These are phyloP conservation scores for Seriola rivoliana DNA, from an alignment of 2,113 vertebrate species.

Conservation along the genomic window DNA sequence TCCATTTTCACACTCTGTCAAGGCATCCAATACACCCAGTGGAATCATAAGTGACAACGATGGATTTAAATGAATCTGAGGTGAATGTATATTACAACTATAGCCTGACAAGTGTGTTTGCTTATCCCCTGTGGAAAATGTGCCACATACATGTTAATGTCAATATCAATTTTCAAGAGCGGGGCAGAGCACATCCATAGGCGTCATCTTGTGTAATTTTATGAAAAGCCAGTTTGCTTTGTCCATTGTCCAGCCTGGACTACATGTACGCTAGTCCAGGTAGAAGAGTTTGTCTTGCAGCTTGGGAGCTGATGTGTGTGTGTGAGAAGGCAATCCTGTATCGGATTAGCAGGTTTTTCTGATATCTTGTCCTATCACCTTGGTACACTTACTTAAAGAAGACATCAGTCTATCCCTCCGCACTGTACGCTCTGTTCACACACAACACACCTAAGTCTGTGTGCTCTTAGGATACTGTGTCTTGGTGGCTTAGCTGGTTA, in stretches of 20 bases:
- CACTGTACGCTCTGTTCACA: constrained; percentile 46
- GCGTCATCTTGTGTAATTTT: constrained; percentile 27
- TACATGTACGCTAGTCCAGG: constrained; percentile 25
- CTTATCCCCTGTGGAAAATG: constrained; percentile 58
- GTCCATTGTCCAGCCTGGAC: constrained; percentile 26
- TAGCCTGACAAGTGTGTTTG: constrained; percentile 62
- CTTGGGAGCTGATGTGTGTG: constrained; percentile 56
- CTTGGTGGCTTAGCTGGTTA: constrained; percentile 73
- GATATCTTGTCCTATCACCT: constrained; percentile 68
- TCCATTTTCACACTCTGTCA: constrained; percentile 67
- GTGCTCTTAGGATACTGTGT: constrained; percentile 72
- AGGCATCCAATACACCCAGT: constrained; percentile 29
- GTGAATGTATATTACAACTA: constrained; percentile 49
- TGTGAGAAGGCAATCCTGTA: constrained; percentile 71
- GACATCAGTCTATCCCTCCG: constrained; percentile 54
- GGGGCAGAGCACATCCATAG: constrained; percentile 22
- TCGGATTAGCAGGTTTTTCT: constrained; percentile 74
- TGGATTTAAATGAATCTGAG: constrained; percentile 62
- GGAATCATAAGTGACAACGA: constrained; percentile 56
- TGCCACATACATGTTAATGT: constrained; percentile 34
- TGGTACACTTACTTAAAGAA: constrained; percentile 72
- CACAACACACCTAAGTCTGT: constrained; percentile 66
- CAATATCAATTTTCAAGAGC: constrained; percentile 15
- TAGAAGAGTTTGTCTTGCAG: constrained; percentile 70
- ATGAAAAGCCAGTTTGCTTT: constrained; percentile 42